Conservation (phyloP, 2,888 invertebrate species). For the Rambutsinella grinnellia region DNA sequence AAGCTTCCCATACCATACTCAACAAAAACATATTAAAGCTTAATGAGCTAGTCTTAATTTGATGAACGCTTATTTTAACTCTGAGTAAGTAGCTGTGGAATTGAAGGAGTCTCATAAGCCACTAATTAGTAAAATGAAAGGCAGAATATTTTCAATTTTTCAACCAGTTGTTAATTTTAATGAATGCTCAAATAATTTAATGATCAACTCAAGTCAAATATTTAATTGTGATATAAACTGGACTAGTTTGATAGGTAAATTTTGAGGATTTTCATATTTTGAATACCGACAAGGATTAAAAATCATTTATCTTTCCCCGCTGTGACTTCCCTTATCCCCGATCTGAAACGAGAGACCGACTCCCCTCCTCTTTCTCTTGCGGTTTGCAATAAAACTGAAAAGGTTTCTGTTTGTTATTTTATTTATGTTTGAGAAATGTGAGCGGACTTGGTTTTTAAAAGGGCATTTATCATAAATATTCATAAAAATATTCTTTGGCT, state of each 20-base stretch:
- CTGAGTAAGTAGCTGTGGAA: too few relatives aligned
- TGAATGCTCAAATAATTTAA: too few relatives aligned
- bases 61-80: not conserved
- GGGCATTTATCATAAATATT: not conserved
- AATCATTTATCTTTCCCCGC: not conserved
- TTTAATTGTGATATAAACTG: too few relatives aligned
- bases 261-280: too few relatives aligned
- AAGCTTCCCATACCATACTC: conserved; percentile 27
- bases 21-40: conserved; percentile 22
- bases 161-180: too few relatives aligned
- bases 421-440: not conserved
- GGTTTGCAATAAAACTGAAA: not conserved
- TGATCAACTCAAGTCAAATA: too few relatives aligned
- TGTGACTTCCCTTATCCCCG: not conserved
- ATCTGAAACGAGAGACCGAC: not conserved
- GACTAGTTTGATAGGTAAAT: too few relatives aligned
- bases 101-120: too few relatives aligned
- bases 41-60: conserved; percentile 23
- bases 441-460: not conserved
- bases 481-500: too few relatives aligned
- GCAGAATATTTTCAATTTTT: too few relatives aligned
- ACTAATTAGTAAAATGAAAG: too few relatives aligned
- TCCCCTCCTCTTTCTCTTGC: not conserved
- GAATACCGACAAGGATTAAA: not conserved
- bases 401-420: not conserved